phyloP scores from a whole-genome alignment of 2,113 vertebrate species.

The Rhinolophus ferrumequinum region DNA sequence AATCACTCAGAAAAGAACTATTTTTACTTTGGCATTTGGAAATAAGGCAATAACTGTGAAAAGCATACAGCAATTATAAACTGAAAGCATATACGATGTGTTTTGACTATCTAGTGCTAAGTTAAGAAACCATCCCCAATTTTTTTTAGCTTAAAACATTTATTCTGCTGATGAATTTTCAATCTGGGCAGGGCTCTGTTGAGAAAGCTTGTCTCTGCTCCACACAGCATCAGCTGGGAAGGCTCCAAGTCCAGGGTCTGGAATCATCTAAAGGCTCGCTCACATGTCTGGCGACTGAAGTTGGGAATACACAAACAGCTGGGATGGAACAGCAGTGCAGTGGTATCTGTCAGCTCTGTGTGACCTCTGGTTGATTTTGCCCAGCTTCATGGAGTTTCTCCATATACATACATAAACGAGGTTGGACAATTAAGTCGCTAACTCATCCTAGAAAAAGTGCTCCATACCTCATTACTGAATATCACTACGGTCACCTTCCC shows the following conservation, averaged over 20 bases:
- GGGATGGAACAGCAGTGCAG: not conserved
- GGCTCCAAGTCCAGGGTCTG: not conserved
- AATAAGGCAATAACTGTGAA: not conserved
- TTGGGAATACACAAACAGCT: not conserved
- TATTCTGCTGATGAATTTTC: not conserved
- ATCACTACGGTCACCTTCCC: no score
- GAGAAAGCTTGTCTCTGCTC: not conserved
- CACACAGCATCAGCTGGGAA: not conserved
- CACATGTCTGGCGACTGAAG: not conserved
- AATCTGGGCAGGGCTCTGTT: not conserved
- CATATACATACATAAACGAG: no score
- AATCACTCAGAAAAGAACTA: not conserved
- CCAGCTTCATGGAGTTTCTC: not conserved
- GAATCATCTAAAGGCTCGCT: not conserved
- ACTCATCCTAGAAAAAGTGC: no score
- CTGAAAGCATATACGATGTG: not conserved
- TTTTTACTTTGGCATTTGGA: not conserved
- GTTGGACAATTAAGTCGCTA: no score
- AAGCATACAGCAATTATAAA: not conserved
- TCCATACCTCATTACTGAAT: no score
- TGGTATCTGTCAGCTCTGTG: not conserved
- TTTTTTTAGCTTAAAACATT: not conserved
- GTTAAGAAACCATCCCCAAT: not conserved
- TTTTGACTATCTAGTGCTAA: not conserved
- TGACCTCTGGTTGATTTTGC: not conserved